phyloP scores from a whole-genome alignment of 2,888 invertebrate genomes.

The Chesias legatella region DNA sequence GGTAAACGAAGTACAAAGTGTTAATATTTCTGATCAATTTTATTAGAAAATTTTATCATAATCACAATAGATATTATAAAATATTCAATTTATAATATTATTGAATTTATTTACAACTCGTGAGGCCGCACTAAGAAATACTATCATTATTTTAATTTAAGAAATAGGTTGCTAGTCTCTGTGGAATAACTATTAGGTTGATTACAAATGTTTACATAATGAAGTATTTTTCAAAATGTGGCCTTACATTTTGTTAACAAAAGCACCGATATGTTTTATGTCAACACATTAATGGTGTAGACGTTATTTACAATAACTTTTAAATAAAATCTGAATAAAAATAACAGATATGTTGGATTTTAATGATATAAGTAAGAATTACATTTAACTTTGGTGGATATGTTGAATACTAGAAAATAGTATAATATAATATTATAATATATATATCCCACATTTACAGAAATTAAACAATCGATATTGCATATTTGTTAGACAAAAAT shows the following conservation, averaged over 20 bases:
- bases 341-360: slow-evolving; percentile 8
- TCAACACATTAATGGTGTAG: slow-evolving; percentile 16
- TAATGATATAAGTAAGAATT: slow-evolving; percentile 11
- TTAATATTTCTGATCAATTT: slow-evolving; percentile 33
- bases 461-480: too few species aligned
- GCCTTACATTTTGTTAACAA: slow-evolving; percentile 13
- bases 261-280: slow-evolving; percentile 62
- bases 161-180: too few species aligned
- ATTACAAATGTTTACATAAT: too few species aligned
- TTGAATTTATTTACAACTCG: slow-evolving; percentile 35
- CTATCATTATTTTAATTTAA: not conserved
- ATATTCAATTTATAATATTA: slow-evolving; percentile 36
- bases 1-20: slow-evolving; percentile 11
- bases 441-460: too few species aligned
- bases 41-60: slow-evolving; percentile 52
- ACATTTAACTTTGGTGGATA: too few species aligned
- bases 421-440: too few species aligned
- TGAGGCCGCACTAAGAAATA: slow-evolving; percentile 5
- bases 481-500: too few species aligned
- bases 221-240: slow-evolving; percentile 3
- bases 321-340: slow-evolving; percentile 23
- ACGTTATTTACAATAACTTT: slow-evolving; percentile 21
- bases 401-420: too few species aligned
- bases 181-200: too few species aligned
- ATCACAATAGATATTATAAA: slow-evolving; percentile 53